Evolutionary conservation across 2,113 vertebrate genomes (phyloP).

Genomic region (Panthera uncia): DNA sequence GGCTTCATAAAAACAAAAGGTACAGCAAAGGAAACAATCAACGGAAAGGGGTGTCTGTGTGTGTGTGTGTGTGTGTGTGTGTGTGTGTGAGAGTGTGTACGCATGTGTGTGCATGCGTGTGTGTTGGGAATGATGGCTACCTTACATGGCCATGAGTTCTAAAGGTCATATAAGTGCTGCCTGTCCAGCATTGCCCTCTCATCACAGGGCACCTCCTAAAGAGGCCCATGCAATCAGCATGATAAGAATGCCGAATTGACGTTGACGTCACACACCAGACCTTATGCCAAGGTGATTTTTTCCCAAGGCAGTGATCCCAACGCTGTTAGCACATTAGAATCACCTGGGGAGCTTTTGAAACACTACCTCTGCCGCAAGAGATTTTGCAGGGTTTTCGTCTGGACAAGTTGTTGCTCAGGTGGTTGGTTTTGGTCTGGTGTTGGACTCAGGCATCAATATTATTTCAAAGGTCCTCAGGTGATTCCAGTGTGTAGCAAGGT

Average conservation of each 20-base stretch:
- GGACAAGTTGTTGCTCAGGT: neutral
- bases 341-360: neutral
- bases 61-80: too few species aligned
- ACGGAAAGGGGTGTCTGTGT: neutral
- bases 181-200: neutral
- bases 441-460: neutral
- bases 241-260: constrained; percentile 56
- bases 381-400: neutral
- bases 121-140: neutral
- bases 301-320: neutral
- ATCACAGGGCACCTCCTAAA: constrained; percentile 31
- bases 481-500: neutral
- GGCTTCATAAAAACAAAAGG: neutral
- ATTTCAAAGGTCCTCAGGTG: neutral
- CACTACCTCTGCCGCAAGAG: neutral
- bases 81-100: too few species aligned
- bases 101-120: too few species aligned
- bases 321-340: neutral
- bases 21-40: neutral
- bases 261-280: constrained; percentile 12
- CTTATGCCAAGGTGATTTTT: constrained; percentile 24
- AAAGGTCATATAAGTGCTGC: constrained; percentile 32
- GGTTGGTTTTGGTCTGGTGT: neutral
- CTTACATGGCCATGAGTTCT: neutral
- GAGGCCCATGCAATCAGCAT: neutral